Conservation (phyloP, 2,113 vertebrate genomes). For the Caretta caretta region DNA sequence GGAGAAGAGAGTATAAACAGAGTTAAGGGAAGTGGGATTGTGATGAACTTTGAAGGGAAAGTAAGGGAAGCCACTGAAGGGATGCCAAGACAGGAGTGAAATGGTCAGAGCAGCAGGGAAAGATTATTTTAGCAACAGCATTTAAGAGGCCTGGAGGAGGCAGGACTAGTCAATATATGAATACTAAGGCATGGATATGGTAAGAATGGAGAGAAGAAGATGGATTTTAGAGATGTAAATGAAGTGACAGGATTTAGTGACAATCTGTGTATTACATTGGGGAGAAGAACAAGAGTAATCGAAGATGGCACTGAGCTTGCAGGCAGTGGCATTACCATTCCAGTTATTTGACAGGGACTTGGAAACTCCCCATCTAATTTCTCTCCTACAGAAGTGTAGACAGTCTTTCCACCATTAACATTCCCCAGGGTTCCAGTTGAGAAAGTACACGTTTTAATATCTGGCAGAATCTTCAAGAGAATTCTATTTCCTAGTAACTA, state of each 20-base stretch:
- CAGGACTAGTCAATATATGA: not conserved
- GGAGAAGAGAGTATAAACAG: not conserved
- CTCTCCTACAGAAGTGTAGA: not conserved
- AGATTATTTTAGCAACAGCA: not conserved
- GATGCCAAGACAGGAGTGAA: not conserved
- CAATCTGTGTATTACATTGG: not conserved
- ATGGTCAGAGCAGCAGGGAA: not conserved
- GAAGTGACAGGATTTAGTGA: not conserved
- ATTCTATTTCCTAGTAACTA: accelerated
- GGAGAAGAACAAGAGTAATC: not conserved
- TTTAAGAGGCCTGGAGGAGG: not conserved
- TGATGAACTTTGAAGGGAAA: not conserved
- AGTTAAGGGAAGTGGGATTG: not conserved
- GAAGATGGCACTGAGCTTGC: not conserved
- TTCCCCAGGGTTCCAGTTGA: not conserved
- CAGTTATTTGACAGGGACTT: accelerated
- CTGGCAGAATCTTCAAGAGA: accelerated
- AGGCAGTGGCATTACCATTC: not conserved
- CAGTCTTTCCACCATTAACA: not conserved
- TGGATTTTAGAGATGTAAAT: not conserved
- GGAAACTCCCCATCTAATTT: not conserved
- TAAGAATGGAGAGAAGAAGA: not conserved
- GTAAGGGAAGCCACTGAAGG: not conserved
- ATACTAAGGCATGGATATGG: not conserved
- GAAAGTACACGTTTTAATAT: not conserved